A percentile compares a stretch with the other conserved stretches of the same genome.
These are phyloP conservation scores for Eupithecia insigniata DNA, from an alignment of 2,888 invertebrate species.

Conservation along the genomic window DNA sequence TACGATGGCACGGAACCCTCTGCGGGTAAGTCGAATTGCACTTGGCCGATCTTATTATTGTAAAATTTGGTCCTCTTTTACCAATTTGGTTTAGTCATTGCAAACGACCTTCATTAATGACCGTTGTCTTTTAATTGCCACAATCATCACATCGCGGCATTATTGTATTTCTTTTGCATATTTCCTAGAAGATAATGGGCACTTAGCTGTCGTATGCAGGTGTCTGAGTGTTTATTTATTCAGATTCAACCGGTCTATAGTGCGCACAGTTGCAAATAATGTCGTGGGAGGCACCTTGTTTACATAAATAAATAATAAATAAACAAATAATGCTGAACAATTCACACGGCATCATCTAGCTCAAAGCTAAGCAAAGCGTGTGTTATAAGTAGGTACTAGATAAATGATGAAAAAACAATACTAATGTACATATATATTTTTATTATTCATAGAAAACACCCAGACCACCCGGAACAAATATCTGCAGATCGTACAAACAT, in stretches of 20 bases:
- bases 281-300: conserved; percentile 60
- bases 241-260: conserved; percentile 60
- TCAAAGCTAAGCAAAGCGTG: not conserved
- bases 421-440: too few relatives aligned
- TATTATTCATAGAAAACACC: too few relatives aligned
- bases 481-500: too few relatives aligned
- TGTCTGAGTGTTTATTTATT: conserved; percentile 73
- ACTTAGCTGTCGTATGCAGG: conserved; percentile 69
- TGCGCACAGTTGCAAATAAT: conserved; percentile 68
- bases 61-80: not conserved
- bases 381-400: not conserved
- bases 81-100: not conserved
- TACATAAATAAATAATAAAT: conserved; percentile 52
- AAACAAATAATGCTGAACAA: conserved; percentile 31
- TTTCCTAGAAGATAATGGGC: conserved; percentile 64
- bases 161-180: conserved; percentile 50
- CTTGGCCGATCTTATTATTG: too few relatives aligned
- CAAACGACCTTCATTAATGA: not conserved
- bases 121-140: conserved; percentile 4
- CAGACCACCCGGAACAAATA: too few relatives aligned
- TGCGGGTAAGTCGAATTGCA: too few relatives aligned
- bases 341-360: not conserved
- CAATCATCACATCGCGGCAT: conserved; percentile 4
- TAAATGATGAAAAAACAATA: too few relatives aligned
- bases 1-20: too few relatives aligned